A percentile compares a stretch with the other conserved stretches of the same genome.
These are phyloP conservation scores for Nothura maculosa DNA, from an alignment of 2,797 vertebrate genomes.

Conservation along the genomic window DNA sequence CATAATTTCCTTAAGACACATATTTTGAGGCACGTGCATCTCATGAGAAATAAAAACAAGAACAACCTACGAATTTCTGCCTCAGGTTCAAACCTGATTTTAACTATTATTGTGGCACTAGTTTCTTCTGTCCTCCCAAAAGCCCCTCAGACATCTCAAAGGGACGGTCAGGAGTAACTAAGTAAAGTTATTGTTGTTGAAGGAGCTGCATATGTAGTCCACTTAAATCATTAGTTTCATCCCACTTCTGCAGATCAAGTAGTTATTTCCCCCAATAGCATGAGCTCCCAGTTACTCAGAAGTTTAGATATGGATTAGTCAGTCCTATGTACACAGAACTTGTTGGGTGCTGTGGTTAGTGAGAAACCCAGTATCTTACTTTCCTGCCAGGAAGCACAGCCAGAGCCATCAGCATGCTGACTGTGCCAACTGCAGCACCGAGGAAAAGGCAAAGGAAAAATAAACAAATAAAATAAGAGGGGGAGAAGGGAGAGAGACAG, in stretches of 20 bases:
- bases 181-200: neutral
- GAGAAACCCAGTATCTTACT: neutral
- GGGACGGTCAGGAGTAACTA: neutral
- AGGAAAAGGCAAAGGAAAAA: neutral
- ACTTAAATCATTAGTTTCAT: neutral
- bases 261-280: neutral
- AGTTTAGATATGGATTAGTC: neutral
- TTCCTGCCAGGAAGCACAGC: neutral
- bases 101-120: neutral
- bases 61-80: neutral
- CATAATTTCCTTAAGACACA: too few species aligned
- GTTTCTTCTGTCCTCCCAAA: neutral
- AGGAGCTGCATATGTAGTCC: neutral
- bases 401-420: neutral
- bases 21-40: too few species aligned
- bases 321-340: rapidly evolving
- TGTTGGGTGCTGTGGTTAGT: neutral
- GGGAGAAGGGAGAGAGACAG: too few species aligned
- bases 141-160: neutral
- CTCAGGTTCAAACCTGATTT: neutral
- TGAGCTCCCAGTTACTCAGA: neutral
- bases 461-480: too few species aligned
- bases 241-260: neutral
- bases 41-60: too few species aligned
- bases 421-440: neutral